Percentiles rank a stretch among this genome's conserved stretches.
Evolutionary conservation across 2,888 invertebrate species (phyloP).

Genomic region (Aspidiotus rigidus): DNA sequence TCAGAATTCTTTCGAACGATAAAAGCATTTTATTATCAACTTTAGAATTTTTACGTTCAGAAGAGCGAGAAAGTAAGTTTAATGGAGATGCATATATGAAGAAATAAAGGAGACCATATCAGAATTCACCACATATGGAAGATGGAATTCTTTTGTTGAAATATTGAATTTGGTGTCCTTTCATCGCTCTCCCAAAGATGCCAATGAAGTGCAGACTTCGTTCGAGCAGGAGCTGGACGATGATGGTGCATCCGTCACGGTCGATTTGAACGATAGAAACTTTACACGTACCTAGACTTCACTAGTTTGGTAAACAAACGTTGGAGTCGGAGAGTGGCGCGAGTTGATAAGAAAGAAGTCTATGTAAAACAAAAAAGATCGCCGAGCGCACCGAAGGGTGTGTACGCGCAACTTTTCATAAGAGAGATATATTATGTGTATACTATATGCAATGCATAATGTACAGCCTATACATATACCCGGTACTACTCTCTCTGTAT

Average conservation of each 20-base stretch:
- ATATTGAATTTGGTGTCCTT: slow-evolving; percentile 23
- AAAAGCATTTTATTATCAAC: slow-evolving; percentile 21
- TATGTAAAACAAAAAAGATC: background rate
- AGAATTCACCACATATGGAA: slow-evolving; percentile 19
- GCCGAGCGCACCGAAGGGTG: background rate
- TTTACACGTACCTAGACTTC: background rate
- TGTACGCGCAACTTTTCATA: background rate
- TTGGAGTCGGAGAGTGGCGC: too few species aligned
- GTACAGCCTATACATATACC: too few species aligned
- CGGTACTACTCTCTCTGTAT: background rate
- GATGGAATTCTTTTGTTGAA: slow-evolving; percentile 29
- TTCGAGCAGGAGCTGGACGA: background rate
- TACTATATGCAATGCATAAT: too few species aligned
- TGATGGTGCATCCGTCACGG: slow-evolving; percentile 28
- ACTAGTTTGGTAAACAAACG: too few species aligned
- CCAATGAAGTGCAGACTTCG: slow-evolving; percentile 20
- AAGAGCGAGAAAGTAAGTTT: slow-evolving; percentile 9
- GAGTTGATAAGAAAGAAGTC: background rate
- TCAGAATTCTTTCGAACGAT: slow-evolving; percentile 15
- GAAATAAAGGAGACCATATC: too few species aligned
- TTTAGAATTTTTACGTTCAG: slow-evolving; percentile 19
- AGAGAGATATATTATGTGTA: too few species aligned
- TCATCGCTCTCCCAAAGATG: slow-evolving; percentile 17
- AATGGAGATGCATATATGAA: background rate
- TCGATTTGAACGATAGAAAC: slow-evolving; percentile 13